Evolutionary conservation across 2,113 vertebrate genomes (phyloP).

Genomic region (Epinephelus cyanopodus): DNA sequence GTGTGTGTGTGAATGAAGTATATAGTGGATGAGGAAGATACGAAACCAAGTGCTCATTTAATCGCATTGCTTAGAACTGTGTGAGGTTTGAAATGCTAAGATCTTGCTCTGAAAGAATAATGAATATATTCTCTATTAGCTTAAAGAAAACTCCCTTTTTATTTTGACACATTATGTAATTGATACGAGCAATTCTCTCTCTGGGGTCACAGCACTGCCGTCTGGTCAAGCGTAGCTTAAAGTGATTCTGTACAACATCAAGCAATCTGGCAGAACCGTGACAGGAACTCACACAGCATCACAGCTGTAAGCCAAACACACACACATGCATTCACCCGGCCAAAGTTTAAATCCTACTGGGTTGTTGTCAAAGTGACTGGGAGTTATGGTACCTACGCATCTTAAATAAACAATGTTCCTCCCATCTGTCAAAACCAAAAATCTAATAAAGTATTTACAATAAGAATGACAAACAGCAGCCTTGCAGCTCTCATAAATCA

Average conservation of each 20-base stretch:
- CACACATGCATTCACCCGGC: background rate
- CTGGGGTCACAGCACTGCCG: conserved; percentile 11
- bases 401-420: conserved; percentile 61
- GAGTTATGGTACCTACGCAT: conserved; percentile 24
- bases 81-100: conserved; percentile 33
- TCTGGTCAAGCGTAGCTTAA: conserved; percentile 44
- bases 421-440: conserved; percentile 50
- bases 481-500: conserved; percentile 52
- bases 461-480: conserved; percentile 56
- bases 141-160: background rate
- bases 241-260: conserved; percentile 30
- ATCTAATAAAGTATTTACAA: conserved; percentile 65
- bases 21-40: conserved; percentile 1
- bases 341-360: conserved; percentile 24
- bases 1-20: conserved; percentile 9
- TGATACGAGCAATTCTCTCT: conserved; percentile 12
- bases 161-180: conserved; percentile 15
- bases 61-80: conserved; percentile 25
- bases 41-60: conserved; percentile 45
- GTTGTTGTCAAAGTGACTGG: conserved; percentile 43
- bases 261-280: conserved; percentile 23
- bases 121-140: background rate
- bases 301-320: conserved; percentile 35
- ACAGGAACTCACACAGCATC: conserved; percentile 28
- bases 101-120: conserved; percentile 27